Base-by-base conservation (phyloP, 2,113 vertebrate genomes). In the Sorex fumeus region DNA sequence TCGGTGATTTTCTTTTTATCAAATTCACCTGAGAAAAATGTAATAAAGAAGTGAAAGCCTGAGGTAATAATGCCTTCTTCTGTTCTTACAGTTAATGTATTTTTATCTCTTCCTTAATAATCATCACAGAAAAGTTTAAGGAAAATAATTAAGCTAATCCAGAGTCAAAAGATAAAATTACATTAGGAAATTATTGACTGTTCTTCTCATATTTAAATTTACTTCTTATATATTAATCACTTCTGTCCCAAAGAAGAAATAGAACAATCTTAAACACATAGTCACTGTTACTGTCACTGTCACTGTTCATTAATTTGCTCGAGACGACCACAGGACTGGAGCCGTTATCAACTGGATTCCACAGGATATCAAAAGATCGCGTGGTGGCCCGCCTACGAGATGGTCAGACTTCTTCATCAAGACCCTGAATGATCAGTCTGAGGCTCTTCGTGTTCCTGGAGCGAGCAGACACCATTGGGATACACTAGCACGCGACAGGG, bases 91-190 rank as follows among this genome's bases (percentile, higher is more conserved):
- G 66, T 91, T 89, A 76, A 83, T 47, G 30, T 66, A 71, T 45
- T 93, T 88, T 53, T 91, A 89, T 74, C 12, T 87, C 57, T 70
- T 87, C 77, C 57, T 70, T 87, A 81, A 69, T 89, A 40, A 88
- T 76, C 50, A n/a, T 11, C 64, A 50, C 34, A 47, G 45, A 40
- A 84, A 34, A 57, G 4, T 87, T 60, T 66, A 71, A 87, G 50
- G 50, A 91, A 82, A 78, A 13, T 78, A 25, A 12, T 78, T 0
- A 81, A 7, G 7, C 11, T 60, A 36, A 81, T 45, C 28, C 36
- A 4, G 7, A 25, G 18, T 57, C 32, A 40, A 80, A 75, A 34
- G 28, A 92, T 43, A 84, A 84, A 72, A 77, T 89, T 64, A 91
- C 30, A 50, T 50, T 50, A 50, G 47, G 13, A 2, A 12, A 50